Conservation (phyloP, 2,888 invertebrate species). For the Lycocerus yunnanus region DNA sequence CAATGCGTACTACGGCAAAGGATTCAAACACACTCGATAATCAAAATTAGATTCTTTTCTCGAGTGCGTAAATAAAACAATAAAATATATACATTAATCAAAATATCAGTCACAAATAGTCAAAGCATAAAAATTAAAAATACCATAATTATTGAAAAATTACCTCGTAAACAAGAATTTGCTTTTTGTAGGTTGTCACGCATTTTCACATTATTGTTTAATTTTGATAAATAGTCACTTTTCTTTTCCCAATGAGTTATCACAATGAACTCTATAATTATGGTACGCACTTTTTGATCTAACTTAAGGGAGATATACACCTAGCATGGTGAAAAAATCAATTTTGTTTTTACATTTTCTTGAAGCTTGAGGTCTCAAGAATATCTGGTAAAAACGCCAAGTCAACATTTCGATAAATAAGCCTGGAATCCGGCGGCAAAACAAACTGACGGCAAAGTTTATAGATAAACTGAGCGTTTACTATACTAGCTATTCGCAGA, state of each 20-base stretch:
- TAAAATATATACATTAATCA: conserved; percentile 10
- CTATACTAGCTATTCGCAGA: too few relatives aligned
- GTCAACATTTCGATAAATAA: too few relatives aligned
- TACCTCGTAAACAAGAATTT: not conserved
- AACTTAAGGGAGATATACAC: too few relatives aligned
- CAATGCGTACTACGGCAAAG: not conserved
- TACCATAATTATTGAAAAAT: not conserved
- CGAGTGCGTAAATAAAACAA: conserved; percentile 10
- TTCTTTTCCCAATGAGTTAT: not conserved
- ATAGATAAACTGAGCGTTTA: too few relatives aligned
- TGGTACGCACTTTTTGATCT: not conserved
- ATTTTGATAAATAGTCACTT: not conserved
- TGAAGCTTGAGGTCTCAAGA: too few relatives aligned
- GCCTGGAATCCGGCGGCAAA: too few relatives aligned
- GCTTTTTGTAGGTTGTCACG: not conserved
- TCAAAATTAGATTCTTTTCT: conserved; percentile 8
- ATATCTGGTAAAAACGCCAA: too few relatives aligned
- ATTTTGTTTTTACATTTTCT: too few relatives aligned
- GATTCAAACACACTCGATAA: conserved; percentile 5
- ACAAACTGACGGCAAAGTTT: too few relatives aligned
- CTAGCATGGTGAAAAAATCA: too few relatives aligned
- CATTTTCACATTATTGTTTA: not conserved
- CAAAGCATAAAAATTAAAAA: not conserved
- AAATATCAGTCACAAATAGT: not conserved
- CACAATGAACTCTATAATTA: not conserved